These are phyloP conservation scores for rat (Rattus norvegicus) DNA, from an alignment of 2,113 vertebrate genomes.

Conservation along the genomic window DNA sequence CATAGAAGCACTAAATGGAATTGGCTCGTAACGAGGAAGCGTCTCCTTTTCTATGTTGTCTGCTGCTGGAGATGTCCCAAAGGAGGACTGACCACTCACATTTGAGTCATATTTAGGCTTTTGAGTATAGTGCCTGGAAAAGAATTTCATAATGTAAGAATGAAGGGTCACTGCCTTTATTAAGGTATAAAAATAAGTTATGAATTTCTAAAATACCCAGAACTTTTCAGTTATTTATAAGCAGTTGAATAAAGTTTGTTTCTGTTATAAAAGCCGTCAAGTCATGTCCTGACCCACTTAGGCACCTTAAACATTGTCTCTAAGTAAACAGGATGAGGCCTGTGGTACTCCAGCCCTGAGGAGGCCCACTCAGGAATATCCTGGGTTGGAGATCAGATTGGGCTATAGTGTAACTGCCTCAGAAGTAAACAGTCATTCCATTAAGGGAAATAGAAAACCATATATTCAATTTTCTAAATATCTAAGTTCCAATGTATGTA, in stretches of 20 bases:
- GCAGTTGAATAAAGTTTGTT: not conserved
- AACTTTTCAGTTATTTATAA: constrained; percentile 29
- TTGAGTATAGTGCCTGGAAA: constrained; percentile 84
- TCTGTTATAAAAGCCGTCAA: constrained; percentile 27
- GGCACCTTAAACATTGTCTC: not conserved
- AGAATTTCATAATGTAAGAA: constrained; percentile 61
- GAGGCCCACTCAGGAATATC: not conserved
- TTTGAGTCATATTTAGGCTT: constrained; percentile 84
- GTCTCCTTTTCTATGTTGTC: constrained; percentile 83
- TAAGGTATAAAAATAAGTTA: not conserved
- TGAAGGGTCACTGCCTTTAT: not conserved
- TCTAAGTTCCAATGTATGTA: not conserved
- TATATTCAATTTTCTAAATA: constrained; percentile 25
- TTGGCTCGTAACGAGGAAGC: constrained; percentile 82
- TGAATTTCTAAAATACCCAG: not conserved
- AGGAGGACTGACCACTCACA: constrained; percentile 73
- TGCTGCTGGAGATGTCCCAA: constrained; percentile 75
- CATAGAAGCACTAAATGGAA: constrained; percentile 90
- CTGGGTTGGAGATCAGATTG: not conserved
- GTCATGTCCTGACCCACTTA: not conserved
- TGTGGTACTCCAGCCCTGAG: not conserved
- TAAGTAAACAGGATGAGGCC: not conserved
- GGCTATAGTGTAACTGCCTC: not conserved
- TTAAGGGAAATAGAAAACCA: not conserved
- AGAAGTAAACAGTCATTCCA: not conserved